Conservation (phyloP, 2,797 vertebrate genomes). For the Amblyraja radiata region DNA sequence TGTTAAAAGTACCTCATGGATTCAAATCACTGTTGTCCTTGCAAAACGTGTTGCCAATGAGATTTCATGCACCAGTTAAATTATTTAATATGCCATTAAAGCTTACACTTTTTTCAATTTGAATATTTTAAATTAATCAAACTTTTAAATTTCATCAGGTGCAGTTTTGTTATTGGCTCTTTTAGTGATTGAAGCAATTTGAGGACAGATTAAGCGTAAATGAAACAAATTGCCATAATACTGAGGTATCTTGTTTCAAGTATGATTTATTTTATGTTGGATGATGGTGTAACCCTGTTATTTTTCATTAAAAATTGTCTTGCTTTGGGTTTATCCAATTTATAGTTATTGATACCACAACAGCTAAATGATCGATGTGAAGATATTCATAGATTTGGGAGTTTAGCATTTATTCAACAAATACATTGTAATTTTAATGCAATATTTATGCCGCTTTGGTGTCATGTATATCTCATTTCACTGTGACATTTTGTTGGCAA, state of each 20-base stretch:
- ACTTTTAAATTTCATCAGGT: background rate
- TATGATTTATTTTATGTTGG: background rate
- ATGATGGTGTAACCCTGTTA: background rate
- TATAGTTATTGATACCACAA: background rate
- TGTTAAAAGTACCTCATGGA: background rate
- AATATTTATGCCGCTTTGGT: background rate
- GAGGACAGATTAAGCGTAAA: background rate
- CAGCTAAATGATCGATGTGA: background rate
- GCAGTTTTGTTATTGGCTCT: background rate
- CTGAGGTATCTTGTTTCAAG: background rate
- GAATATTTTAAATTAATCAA: background rate
- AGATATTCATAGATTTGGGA: background rate
- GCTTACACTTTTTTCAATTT: too few species aligned
- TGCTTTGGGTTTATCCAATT: background rate
- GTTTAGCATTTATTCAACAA: background rate
- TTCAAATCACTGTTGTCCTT: background rate
- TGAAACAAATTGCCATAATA: background rate
- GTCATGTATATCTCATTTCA: background rate
- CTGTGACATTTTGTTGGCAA: background rate
- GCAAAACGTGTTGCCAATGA: background rate
- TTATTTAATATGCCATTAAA: background rate
- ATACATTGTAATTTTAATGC: background rate
- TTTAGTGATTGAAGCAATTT: background rate
- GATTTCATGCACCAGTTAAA: background rate
- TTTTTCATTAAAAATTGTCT: background rate